phyloP scores from a whole-genome alignment of 2,797 vertebrate species.

The Cichlasoma orientale region DNA sequence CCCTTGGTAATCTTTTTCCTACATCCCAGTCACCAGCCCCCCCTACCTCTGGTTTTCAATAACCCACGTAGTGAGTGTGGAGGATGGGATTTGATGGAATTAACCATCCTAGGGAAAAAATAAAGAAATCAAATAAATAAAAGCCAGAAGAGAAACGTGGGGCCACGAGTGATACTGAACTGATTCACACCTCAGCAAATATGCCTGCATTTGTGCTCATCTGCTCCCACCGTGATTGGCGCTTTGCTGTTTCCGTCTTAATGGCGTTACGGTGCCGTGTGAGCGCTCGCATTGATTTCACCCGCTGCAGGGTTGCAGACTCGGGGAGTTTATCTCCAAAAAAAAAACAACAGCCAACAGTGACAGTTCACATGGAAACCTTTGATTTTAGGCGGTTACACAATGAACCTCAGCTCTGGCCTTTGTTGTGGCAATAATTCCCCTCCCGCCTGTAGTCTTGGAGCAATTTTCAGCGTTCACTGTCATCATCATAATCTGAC shows the following conservation, averaged over 20 bases:
- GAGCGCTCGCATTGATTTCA: slow-evolving; percentile 35
- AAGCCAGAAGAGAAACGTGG: slow-evolving; percentile 35
- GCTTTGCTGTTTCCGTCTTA: slow-evolving; percentile 7
- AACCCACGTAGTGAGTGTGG: slow-evolving; percentile 77
- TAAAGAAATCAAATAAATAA: slow-evolving; percentile 57
- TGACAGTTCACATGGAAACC: slow-evolving; percentile 26
- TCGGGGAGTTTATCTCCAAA: slow-evolving; percentile 22
- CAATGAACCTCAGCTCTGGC: slow-evolving; percentile 25
- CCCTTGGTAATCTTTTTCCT: slow-evolving; percentile 66
- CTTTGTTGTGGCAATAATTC: slow-evolving; percentile 42
- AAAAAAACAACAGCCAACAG: slow-evolving; percentile 29
- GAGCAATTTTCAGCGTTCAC: slow-evolving; percentile 23
- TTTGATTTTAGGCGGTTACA: slow-evolving; percentile 17
- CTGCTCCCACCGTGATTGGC: slow-evolving; percentile 26
- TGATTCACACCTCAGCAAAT: slow-evolving; percentile 24
- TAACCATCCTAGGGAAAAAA: slow-evolving; percentile 49
- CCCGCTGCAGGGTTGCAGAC: slow-evolving; percentile 24
- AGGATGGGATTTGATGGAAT: slow-evolving; percentile 79
- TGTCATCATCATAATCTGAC: slow-evolving; percentile 55
- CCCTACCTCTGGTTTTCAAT: slow-evolving; percentile 65
- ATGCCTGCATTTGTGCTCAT: slow-evolving; percentile 34
- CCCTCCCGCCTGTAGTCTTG: slow-evolving; percentile 4
- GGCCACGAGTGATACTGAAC: slow-evolving; percentile 22
- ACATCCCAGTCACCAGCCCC: slow-evolving; percentile 60
- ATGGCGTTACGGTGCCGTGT: slow-evolving; percentile 31